These are phyloP conservation scores for Lamprologus lemairii DNA, from an alignment of 2,113 vertebrate genomes.

Conservation along the genomic window DNA sequence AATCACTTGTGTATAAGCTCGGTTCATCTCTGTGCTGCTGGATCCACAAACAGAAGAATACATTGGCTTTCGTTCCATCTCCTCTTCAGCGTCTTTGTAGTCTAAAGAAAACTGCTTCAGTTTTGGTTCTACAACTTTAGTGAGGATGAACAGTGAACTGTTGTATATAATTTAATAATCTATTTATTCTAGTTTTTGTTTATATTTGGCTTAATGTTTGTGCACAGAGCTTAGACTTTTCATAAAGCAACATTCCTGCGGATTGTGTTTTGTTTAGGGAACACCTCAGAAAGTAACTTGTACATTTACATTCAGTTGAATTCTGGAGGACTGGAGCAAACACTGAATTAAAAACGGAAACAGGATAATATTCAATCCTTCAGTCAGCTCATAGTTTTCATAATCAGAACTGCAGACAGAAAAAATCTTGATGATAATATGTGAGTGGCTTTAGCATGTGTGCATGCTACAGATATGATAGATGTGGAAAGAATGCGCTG, in stretches of 20 bases:
- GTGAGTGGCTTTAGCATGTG: background rate
- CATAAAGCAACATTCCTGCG: background rate
- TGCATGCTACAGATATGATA: background rate
- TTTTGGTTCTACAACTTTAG: background rate
- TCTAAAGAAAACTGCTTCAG: background rate
- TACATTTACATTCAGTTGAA: background rate
- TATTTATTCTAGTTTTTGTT: background rate
- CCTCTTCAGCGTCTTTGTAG: background rate
- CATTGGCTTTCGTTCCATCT: background rate
- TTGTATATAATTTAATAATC: background rate
- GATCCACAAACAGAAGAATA: background rate
- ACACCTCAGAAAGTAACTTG: background rate
- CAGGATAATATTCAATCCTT: background rate
- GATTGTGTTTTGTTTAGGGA: background rate
- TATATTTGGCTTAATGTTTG: background rate
- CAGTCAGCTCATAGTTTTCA: background rate
- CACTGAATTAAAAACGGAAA: background rate
- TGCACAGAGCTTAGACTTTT: background rate
- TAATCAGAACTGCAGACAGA: background rate
- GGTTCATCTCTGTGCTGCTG: background rate
- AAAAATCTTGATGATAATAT: background rate
- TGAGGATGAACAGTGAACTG: background rate
- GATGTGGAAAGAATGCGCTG: background rate
- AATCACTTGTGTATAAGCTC: background rate
- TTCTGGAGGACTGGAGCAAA: background rate